These are phyloP conservation scores for Notoglanidium macrostoma DNA, from an alignment of 2,797 vertebrate species.

Conservation along the genomic window DNA sequence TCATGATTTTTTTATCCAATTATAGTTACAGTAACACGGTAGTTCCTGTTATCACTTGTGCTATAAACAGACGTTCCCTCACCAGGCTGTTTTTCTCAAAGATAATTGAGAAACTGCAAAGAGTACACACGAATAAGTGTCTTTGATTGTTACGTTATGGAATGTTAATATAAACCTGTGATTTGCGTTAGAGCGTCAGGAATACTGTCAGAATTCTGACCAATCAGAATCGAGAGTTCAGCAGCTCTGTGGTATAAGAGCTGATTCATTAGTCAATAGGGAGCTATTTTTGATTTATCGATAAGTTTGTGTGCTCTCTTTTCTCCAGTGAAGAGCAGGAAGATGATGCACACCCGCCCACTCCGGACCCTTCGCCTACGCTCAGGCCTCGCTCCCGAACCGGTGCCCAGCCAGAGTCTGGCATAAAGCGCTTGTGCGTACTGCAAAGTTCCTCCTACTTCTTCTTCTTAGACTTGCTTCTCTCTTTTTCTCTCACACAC, in stretches of 20 bases:
- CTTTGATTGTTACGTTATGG: background rate
- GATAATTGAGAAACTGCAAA: background rate
- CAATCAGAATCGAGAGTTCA: slow-evolving; percentile 1
- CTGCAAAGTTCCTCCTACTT: background rate
- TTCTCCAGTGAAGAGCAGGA: slow-evolving; percentile 86
- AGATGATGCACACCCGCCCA: slow-evolving; percentile 79
- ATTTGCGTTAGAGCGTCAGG: background rate
- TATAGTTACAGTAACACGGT: background rate
- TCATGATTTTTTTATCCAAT: background rate
- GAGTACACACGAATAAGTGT: background rate
- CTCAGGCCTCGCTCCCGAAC: slow-evolving; percentile 73
- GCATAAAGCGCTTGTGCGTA: slow-evolving; percentile 97
- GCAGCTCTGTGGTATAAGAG: background rate
- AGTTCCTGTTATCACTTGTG: background rate
- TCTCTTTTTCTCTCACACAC: background rate
- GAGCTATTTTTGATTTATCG: background rate
- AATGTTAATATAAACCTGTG: background rate
- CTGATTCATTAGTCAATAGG: background rate
- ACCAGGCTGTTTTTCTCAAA: background rate
- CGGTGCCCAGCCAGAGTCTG: slow-evolving; percentile 86
- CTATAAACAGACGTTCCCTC: background rate
- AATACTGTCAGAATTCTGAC: background rate
- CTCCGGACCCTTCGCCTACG: slow-evolving; percentile 75
- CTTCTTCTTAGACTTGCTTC: background rate
- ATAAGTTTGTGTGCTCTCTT: background rate